Percentiles rank a stretch among this genome's conserved stretches.
These are phyloP conservation scores for Apis cerana DNA, from an alignment of 1,140 invertebrate species.

Conservation along the genomic window DNA sequence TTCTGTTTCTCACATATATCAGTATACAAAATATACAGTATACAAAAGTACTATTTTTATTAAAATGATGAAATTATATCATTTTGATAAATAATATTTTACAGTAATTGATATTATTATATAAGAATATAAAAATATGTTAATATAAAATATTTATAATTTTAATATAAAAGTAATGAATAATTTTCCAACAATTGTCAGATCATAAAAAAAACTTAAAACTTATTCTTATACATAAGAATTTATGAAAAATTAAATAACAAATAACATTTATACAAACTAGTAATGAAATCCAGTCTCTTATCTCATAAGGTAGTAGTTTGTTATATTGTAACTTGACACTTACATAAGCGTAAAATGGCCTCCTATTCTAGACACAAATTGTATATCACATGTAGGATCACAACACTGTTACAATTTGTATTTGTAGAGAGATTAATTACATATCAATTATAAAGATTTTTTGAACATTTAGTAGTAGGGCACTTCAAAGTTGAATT, in stretches of 20 bases:
- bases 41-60: neutral
- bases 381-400: slow-evolving; percentile 79
- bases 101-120: neutral
- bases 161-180: neutral
- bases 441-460: slow-evolving; percentile 67
- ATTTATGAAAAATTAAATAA: neutral
- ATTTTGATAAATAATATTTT: neutral
- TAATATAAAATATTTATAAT: slow-evolving; percentile 1
- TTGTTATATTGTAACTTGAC: slow-evolving; percentile 40
- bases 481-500: slow-evolving; percentile 75
- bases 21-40: too few relatives aligned
- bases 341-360: slow-evolving; percentile 64
- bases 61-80: neutral
- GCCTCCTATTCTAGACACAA: slow-evolving; percentile 65
- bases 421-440: slow-evolving; percentile 72
- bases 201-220: neutral
- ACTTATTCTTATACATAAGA: neutral
- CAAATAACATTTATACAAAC: neutral
- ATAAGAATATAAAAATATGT: neutral
- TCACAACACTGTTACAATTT: slow-evolving; percentile 78
- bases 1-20: neutral
- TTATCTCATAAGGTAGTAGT: slow-evolving; percentile 53
- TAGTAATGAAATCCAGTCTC: slow-evolving; percentile 39
- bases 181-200: too few relatives aligned
- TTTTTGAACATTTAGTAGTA: slow-evolving; percentile 76